phyloP scores from a whole-genome alignment of 2,113 vertebrate species.

The Paracanthobrama guichenoti region DNA sequence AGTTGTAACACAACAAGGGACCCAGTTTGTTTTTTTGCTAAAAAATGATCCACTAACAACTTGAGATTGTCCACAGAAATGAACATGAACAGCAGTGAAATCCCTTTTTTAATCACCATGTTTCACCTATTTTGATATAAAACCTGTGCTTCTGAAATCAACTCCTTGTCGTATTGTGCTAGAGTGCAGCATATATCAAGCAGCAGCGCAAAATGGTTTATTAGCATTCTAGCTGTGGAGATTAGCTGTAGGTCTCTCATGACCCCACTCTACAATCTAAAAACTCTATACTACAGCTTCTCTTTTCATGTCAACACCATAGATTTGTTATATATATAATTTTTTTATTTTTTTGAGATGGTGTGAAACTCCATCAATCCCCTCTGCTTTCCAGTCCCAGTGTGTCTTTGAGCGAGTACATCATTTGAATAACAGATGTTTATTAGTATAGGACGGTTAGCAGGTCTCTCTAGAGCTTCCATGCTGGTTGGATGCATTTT shows the following conservation, averaged over 20 bases:
- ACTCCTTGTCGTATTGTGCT: background rate
- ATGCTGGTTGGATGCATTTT: conserved; percentile 45
- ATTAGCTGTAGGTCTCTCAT: conserved; percentile 29
- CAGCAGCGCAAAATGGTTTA: conserved; percentile 41
- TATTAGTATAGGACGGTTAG: conserved; percentile 53
- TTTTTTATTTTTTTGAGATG: conserved; percentile 46
- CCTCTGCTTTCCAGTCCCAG: conserved; percentile 29
- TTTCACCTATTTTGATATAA: conserved; percentile 16
- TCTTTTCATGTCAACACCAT: conserved; percentile 57
- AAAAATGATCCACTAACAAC: background rate
- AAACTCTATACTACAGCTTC: conserved; percentile 48
- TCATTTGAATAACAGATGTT: conserved; percentile 68
- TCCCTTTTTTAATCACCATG: conserved; percentile 1
- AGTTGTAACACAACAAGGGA: conserved; percentile 2
- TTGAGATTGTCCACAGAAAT: background rate
- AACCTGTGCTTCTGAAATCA: conserved; percentile 35
- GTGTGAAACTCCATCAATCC: conserved; percentile 39
- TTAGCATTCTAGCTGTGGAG: conserved; percentile 52
- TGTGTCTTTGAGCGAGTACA: conserved; percentile 53
- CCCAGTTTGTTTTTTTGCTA: background rate
- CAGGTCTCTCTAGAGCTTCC: conserved; percentile 39
- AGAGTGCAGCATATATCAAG: conserved; percentile 9
- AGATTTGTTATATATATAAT: conserved; percentile 51
- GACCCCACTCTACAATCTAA: conserved; percentile 55
- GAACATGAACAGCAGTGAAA: background rate